Evolutionary conservation across 2,888 invertebrate species (phyloP).

Genomic region (Drosophila bunnanda): DNA sequence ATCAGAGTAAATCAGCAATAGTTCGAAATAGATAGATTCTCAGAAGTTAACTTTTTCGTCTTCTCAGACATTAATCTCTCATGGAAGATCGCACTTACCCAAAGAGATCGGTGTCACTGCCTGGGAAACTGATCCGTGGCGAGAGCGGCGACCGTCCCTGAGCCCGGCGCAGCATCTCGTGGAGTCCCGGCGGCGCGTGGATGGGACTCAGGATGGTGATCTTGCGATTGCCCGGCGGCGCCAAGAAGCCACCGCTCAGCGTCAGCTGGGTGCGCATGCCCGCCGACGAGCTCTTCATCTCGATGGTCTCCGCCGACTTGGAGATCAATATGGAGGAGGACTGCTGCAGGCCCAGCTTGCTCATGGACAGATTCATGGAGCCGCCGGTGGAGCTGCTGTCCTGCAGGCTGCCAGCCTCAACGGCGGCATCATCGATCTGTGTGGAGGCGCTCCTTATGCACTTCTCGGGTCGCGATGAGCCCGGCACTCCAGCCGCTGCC

Average conservation of each 20-base stretch:
- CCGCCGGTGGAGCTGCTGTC: constrained; percentile 32
- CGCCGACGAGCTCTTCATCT: constrained; percentile 82
- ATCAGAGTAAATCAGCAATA: background rate
- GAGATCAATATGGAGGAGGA: constrained; percentile 84
- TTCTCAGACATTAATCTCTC: background rate
- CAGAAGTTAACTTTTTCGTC: too few relatives aligned
- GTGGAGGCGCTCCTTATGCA: constrained; percentile 84
- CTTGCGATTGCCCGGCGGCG: constrained; percentile 85
- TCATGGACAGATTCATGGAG: constrained; percentile 64
- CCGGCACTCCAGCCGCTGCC: constrained; percentile 66
- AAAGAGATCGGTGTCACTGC: constrained; percentile 84
- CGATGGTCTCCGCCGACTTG: constrained; percentile 85
- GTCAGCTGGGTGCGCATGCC: constrained; percentile 84
- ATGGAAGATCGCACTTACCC: constrained; percentile 76
- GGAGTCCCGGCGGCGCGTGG: constrained; percentile 88
- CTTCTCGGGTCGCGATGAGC: constrained; percentile 78
- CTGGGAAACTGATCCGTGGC: constrained; percentile 84
- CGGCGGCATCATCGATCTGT: constrained; percentile 82
- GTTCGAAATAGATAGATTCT: too few relatives aligned
- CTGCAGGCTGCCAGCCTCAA: background rate
- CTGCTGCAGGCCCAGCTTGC: constrained; percentile 83
- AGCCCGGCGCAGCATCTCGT: constrained; percentile 83
- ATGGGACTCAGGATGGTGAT: constrained; percentile 93
- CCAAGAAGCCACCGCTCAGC: constrained; percentile 83
- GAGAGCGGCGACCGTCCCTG: constrained; percentile 83